Percentiles rank a stretch among this genome's conserved stretches.
phyloP scores from a whole-genome alignment of 2,113 vertebrate species.

The Limanda limanda region DNA sequence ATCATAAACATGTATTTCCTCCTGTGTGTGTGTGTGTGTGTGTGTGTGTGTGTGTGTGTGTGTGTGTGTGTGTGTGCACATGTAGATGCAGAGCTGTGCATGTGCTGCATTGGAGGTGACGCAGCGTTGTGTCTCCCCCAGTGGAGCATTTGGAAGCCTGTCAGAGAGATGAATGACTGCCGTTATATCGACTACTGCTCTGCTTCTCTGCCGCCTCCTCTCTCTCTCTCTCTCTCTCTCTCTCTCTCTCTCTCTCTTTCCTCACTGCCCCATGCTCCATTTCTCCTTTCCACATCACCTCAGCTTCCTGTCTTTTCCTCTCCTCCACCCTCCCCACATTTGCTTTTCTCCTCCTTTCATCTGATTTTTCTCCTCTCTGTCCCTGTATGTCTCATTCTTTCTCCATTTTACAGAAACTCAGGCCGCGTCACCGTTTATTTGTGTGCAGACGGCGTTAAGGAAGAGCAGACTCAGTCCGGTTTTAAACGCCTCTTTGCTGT shows the following conservation, averaged over 20 bases:
- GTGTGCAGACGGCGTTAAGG: slow-evolving; percentile 9
- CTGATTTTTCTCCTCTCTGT: slow-evolving; percentile 12
- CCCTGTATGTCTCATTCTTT: slow-evolving; percentile 30
- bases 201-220: slow-evolving; percentile 46
- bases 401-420: slow-evolving; percentile 32
- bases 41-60: slow-evolving; percentile 24
- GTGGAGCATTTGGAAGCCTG: slow-evolving; percentile 79
- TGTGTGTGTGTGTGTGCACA: slow-evolving; percentile 19
- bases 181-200: slow-evolving; percentile 80
- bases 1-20: slow-evolving; percentile 24
- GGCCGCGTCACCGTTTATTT: slow-evolving; percentile 30
- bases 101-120: slow-evolving; percentile 72
- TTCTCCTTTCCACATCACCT: slow-evolving; percentile 51
- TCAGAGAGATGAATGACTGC: slow-evolving; percentile 86
- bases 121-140: slow-evolving; percentile 76
- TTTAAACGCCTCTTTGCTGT: slow-evolving; percentile 35
- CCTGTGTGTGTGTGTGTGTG: slow-evolving; percentile 18
- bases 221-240: slow-evolving; percentile 42
- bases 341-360: slow-evolving; percentile 13
- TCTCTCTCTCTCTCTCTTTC: slow-evolving; percentile 43
- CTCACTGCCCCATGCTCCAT: slow-evolving; percentile 46
- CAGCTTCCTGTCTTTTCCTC: slow-evolving; percentile 46
- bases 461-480: slow-evolving; percentile 14
- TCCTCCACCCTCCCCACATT: slow-evolving; percentile 1
- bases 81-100: slow-evolving; percentile 25